phyloP scores from a whole-genome alignment of 2,113 vertebrate genomes.

The Prochilodus magdalenae region DNA sequence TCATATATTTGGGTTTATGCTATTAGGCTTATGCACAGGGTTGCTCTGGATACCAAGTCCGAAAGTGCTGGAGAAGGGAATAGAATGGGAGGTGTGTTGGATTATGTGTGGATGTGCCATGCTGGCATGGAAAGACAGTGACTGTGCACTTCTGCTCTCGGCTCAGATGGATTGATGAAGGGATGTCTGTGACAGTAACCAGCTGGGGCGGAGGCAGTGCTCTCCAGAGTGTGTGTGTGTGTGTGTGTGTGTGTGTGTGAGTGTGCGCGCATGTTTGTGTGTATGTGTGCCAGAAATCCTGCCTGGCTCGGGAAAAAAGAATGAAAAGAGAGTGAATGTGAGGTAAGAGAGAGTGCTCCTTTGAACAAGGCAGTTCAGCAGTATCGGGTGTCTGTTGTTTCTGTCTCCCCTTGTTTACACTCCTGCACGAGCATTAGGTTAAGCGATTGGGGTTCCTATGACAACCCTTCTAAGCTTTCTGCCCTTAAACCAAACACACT shows the following conservation, averaged over 20 bases:
- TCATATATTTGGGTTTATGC: not conserved
- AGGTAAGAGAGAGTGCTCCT: not conserved
- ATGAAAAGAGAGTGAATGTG: not conserved
- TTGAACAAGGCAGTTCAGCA: not conserved
- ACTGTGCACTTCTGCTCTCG: slow-evolving; percentile 5
- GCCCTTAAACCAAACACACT: not conserved
- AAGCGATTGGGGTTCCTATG: slow-evolving; percentile 3
- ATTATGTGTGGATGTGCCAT: not conserved
- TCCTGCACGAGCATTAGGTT: not conserved
- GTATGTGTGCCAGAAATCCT: not conserved
- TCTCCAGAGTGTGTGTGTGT: not conserved
- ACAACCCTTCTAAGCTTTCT: slow-evolving; percentile 5
- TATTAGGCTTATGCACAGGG: not conserved
- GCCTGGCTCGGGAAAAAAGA: not conserved
- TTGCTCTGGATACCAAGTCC: not conserved
- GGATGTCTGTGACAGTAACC: slow-evolving; percentile 9
- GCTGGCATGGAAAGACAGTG: not conserved
- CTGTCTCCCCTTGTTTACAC: slow-evolving; percentile 7
- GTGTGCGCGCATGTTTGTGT: not conserved
- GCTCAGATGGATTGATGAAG: not conserved
- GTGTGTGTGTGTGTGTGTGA: not conserved
- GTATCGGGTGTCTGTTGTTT: slow-evolving; percentile 13
- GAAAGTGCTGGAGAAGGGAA: not conserved
- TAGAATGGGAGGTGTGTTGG: not conserved
- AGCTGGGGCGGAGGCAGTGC: not conserved